phyloP scores from a whole-genome alignment of 2,113 vertebrate genomes.

The Parus major region DNA sequence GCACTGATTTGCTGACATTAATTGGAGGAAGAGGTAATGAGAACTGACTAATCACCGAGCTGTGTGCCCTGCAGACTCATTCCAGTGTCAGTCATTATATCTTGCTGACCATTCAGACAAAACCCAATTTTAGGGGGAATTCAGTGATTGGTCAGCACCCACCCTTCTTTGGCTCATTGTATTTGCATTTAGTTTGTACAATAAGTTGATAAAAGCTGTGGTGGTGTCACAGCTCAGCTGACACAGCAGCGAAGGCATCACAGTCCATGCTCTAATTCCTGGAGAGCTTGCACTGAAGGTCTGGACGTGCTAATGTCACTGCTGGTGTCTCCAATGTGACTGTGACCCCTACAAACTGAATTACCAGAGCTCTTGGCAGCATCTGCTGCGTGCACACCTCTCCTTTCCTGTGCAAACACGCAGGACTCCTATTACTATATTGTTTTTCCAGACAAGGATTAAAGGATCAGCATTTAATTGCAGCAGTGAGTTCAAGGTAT shows the following conservation, averaged over 20 bases:
- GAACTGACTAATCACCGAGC: not conserved
- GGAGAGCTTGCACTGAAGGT: not conserved
- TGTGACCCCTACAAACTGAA: not conserved
- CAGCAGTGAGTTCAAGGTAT: not conserved
- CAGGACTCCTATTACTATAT: not conserved
- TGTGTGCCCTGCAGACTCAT: not conserved
- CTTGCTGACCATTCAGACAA: slow-evolving; percentile 4
- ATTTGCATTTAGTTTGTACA: not conserved
- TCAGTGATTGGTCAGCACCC: not conserved
- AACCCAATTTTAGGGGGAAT: not conserved
- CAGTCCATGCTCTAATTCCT: not conserved
- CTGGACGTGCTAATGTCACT: not conserved
- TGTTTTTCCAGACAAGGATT: slow-evolving; percentile 12
- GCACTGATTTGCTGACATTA: not conserved
- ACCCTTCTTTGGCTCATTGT: not conserved
- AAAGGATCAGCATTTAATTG: slow-evolving; percentile 48
- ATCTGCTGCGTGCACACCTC: not conserved
- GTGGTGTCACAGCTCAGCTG: not conserved
- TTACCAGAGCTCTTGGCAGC: not conserved
- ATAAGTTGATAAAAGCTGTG: not conserved
- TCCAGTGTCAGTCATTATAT: not conserved
- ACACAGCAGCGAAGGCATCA: not conserved
- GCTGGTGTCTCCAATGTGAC: not conserved
- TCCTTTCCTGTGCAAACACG: not conserved
- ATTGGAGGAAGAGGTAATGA: slow-evolving; percentile 4